Evolutionary conservation across 2,113 vertebrate genomes (phyloP).

Genomic region (Athene noctua): DNA sequence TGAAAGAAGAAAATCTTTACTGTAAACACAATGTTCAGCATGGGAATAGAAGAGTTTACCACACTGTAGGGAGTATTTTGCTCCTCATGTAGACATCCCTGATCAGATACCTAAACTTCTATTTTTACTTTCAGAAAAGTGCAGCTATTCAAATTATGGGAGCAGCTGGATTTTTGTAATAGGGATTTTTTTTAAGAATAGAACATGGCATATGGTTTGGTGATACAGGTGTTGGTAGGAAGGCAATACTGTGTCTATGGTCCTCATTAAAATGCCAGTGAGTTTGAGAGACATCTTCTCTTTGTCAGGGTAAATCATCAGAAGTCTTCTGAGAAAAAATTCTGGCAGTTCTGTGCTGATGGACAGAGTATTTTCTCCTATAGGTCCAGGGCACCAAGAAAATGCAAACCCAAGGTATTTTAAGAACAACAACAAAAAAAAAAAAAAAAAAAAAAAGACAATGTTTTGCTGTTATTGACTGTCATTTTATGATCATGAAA

Average conservation of each 20-base stretch:
- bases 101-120: background rate
- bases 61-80: background rate
- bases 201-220: background rate
- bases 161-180: background rate
- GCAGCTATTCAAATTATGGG: background rate
- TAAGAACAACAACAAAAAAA: background rate
- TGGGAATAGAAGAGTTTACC: background rate
- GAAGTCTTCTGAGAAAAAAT: background rate
- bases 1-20: background rate
- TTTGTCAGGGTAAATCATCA: background rate
- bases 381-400: background rate
- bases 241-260: background rate
- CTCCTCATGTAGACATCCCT: background rate
- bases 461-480: background rate
- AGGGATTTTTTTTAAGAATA: background rate
- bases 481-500: background rate
- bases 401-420: background rate
- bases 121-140: background rate
- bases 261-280: background rate
- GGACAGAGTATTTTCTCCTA: background rate
- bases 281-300: background rate
- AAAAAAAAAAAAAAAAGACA: too few species aligned
- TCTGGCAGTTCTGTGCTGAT: background rate
- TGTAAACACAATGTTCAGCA: background rate
- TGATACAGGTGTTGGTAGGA: background rate